These are phyloP conservation scores for Tetraneura akinire DNA, from an alignment of 1,140 invertebrate genomes.

Conservation along the genomic window DNA sequence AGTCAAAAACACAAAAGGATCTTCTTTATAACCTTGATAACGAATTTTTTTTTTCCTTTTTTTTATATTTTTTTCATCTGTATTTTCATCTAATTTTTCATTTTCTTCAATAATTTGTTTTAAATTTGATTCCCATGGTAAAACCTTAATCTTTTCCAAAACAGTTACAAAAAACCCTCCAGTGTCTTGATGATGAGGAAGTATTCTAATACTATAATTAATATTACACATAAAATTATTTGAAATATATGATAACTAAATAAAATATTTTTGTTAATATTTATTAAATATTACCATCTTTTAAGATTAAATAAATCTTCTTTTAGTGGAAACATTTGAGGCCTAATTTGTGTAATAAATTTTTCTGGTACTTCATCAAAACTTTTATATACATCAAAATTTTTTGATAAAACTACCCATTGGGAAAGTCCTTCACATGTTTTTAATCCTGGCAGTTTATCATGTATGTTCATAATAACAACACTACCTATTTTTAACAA, in stretches of 20 bases:
- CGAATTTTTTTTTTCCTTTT: conserved; percentile 67
- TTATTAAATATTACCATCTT: conserved; percentile 68
- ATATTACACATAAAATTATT: too few relatives aligned
- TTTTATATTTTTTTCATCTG: conserved; percentile 34
- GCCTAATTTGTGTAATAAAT: conserved; percentile 77
- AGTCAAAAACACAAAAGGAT: conserved; percentile 87
- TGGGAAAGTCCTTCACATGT: conserved; percentile 73
- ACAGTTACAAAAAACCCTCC: conserved; percentile 98
- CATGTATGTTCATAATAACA: conserved; percentile 76
- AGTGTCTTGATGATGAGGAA: conserved; percentile 97
- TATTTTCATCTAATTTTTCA: conserved; percentile 33
- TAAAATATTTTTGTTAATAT: neutral
- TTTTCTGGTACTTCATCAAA: conserved; percentile 84
- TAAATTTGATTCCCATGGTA: conserved; percentile 70
- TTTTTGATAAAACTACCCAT: conserved; percentile 84
- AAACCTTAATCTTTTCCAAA: conserved; percentile 75
- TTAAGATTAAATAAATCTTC: conserved; percentile 76
- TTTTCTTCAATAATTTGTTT: conserved; percentile 56
- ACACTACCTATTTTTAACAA: conserved; percentile 62
- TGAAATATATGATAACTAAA: too few relatives aligned
- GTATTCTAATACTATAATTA: conserved; percentile 77
- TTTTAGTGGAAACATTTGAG: conserved; percentile 88
- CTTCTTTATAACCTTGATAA: conserved; percentile 82
- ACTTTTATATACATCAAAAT: conserved; percentile 73
- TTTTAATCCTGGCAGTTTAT: conserved; percentile 79